Conservation (phyloP, 2,113 vertebrate genomes). For the Oryctolagus cuniculus region DNA sequence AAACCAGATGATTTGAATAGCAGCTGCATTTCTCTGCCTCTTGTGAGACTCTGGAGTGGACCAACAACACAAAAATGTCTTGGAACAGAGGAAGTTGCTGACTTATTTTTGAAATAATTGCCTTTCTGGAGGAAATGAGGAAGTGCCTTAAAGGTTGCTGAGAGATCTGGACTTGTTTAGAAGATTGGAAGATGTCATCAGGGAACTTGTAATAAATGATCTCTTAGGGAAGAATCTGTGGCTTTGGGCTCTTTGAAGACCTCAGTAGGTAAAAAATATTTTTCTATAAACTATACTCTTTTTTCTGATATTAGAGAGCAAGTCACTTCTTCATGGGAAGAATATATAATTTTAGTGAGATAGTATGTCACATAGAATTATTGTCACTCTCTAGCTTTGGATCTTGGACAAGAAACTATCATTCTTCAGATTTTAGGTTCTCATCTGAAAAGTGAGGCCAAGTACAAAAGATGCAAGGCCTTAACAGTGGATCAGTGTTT, state of each 20-base stretch:
- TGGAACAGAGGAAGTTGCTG: background rate
- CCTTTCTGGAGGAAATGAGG: background rate
- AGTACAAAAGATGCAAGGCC: background rate
- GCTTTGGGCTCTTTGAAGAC: background rate
- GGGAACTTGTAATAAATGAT: background rate
- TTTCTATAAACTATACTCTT: background rate
- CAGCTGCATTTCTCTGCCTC: background rate
- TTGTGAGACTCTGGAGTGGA: background rate
- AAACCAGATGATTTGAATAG: background rate
- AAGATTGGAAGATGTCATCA: background rate
- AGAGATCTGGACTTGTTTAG: background rate
- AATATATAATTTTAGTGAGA: background rate
- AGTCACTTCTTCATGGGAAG: background rate
- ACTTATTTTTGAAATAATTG: background rate
- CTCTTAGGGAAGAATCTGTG: background rate
- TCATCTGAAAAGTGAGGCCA: background rate
- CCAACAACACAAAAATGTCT: slow-evolving; percentile 16
- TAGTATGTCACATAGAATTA: background rate
- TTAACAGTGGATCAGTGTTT: background rate
- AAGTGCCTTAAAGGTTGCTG: background rate
- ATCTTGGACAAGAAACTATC: background rate
- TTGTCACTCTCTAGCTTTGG: background rate
- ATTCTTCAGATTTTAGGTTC: background rate
- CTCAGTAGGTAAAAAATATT: background rate
- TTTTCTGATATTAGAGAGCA: background rate